A percentile compares a stretch with the other conserved stretches of the same genome.
These are phyloP conservation scores for Brienomyrus brachyistius DNA, from an alignment of 2,113 vertebrate genomes.

Conservation along the genomic window DNA sequence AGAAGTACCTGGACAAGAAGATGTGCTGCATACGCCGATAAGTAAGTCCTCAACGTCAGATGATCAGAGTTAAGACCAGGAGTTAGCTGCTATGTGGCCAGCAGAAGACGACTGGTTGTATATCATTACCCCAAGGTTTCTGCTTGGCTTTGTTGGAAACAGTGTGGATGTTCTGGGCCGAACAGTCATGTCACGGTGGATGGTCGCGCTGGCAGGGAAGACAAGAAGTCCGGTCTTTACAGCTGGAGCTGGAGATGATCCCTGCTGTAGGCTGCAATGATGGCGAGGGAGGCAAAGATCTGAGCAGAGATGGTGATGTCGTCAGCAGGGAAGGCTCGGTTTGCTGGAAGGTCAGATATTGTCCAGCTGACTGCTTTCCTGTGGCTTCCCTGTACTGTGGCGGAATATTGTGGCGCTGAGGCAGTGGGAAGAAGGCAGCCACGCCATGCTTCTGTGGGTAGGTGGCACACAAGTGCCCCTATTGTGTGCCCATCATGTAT, in stretches of 20 bases:
- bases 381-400: not conserved
- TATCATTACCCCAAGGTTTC: not conserved
- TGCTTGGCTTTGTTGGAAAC: not conserved
- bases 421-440: not conserved
- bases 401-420: not conserved
- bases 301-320: not conserved
- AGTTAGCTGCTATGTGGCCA: not conserved
- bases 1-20: not conserved
- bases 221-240: not conserved
- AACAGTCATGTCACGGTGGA: not conserved
- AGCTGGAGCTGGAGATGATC: not conserved
- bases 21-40: not conserved
- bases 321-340: not conserved
- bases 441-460: not conserved
- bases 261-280: not conserved
- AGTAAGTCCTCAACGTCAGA: not conserved
- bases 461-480: not conserved
- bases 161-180: not conserved
- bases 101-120: not conserved
- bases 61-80: not conserved
- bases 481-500: not conserved
- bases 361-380: not conserved
- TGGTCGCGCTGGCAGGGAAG: not conserved
- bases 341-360: not conserved
- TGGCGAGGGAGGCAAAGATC: not conserved